Percentiles rank a stretch among this genome's conserved stretches.
These are phyloP conservation scores for Oikopleura dioica DNA, from an alignment of 23 tunicate species.

Conservation along the genomic window DNA sequence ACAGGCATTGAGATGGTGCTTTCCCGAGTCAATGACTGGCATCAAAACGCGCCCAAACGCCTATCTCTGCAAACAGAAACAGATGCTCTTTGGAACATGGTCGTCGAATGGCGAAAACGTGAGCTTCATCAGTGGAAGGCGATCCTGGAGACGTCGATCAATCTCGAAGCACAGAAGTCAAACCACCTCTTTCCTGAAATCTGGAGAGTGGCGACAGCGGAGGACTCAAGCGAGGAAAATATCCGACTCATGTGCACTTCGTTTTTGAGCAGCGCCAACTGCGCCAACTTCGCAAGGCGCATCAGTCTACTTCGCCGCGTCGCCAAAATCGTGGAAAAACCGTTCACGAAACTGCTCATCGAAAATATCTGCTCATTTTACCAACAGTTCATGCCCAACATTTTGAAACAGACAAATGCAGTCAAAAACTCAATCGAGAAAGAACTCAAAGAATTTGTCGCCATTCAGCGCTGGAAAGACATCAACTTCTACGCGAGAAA, in stretches of 20 bases:
- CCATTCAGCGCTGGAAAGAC: slow-evolving; percentile 60
- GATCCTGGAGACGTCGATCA: no score
- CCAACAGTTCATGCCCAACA: slow-evolving; percentile 17
- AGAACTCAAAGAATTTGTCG: slow-evolving; percentile 34
- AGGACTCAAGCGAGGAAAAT: no score
- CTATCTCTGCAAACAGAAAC: slow-evolving; percentile 25
- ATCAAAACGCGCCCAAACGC: slow-evolving; percentile 26
- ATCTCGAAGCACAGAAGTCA: no score
- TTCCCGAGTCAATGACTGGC: slow-evolving; percentile 30
- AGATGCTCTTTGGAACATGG: slow-evolving; percentile 25
- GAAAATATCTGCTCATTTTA: slow-evolving; percentile 38
- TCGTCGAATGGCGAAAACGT: slow-evolving; percentile 44
- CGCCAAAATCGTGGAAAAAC: no score
- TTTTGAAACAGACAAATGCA: slow-evolving; percentile 15
- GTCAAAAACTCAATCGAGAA: slow-evolving; percentile 48
- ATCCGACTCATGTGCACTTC: no score
- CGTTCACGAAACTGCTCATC: no score
- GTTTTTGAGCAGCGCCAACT: no score
- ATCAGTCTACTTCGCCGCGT: no score
- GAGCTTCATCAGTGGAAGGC: slow-evolving; percentile 43
- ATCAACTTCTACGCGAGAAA: slow-evolving; percentile 38
- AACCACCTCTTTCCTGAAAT: no score
- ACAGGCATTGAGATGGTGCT: no score
- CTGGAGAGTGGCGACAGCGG: no score
- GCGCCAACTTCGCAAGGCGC: no score